Base-by-base conservation (phyloP, 2,113 vertebrate genomes). In the Arvicanthis niloticus region DNA sequence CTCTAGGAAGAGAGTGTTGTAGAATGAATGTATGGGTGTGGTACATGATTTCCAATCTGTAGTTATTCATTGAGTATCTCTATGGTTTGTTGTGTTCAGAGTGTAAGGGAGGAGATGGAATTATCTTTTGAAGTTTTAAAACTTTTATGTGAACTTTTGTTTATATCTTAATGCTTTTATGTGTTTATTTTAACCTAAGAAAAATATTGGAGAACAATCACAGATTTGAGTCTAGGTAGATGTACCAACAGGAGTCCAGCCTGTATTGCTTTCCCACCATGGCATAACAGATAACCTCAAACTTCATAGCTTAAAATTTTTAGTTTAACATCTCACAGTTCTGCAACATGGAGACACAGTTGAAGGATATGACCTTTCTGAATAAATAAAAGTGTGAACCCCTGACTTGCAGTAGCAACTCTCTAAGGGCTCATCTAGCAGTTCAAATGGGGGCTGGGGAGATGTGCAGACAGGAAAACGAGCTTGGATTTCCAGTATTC, bases 101-200 rank as follows among this genome's bases (percentile, higher is more conserved):
- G 6, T 53, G 11, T 29, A 19, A 96, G 26, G 13, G 67, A 40
- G 29, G 29, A 82, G 26, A 72, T 84, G 3, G 40, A 45, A 45
- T 85, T 26, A 48, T 34, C 13, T 89, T 72, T 78, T 26, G 67
- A 77, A 85, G 19, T 92, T 82, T 62, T 24, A 90, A 95, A 92
- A 70, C 40, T 65, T 29, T 2, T 51, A 21, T 5, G 45, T 67
- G 78, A 70, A 88, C 0, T 24, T 11, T 84, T 91, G 37, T 85
- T 67, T 48, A 67, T 68, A 34, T 68, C 40, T 70, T 76, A 45
- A 70, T 48, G 26, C 42, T 34, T 65, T 45, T 92, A 75, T 56
- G 24, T 70, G 68, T 85, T 92, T 65, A 48, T 93, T 93, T 86
- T 3, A 72, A 73, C 56, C 93, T 31, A 76, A 42, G 31, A n/a